A percentile compares a stretch with the other conserved stretches of the same genome.
Evolutionary conservation across 2,888 invertebrate species (phyloP).

Genomic region (Drosophila nigricruria): DNA sequence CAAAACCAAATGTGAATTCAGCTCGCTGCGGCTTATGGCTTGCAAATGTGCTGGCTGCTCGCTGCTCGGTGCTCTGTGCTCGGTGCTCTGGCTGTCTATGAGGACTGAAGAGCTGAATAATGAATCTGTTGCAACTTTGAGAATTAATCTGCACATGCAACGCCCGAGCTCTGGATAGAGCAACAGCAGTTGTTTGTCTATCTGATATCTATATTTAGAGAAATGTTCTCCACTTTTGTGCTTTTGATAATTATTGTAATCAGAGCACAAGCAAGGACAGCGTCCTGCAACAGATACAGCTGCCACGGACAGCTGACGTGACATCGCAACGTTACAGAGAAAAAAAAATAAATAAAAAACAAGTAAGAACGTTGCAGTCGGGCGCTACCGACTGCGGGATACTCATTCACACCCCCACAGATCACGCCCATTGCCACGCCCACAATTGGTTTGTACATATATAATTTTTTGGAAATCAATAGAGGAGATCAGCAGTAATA

Average conservation of each 20-base stretch:
- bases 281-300: not conserved
- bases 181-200: not conserved
- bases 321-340: conserved; percentile 2
- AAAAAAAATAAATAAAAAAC: no score
- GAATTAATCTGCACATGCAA: conserved; percentile 10
- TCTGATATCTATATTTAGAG: not conserved
- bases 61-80: not conserved
- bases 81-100: not conserved
- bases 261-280: not conserved
- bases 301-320: conserved; percentile 11
- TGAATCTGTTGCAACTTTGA: conserved; percentile 9
- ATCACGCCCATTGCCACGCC: no score
- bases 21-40: conserved; percentile 9
- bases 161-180: not conserved
- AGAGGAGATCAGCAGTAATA: no score
- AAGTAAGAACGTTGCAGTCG: no score
- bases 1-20: conserved; percentile 44
- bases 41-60: conserved; percentile 1
- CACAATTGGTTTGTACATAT: no score
- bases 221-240: not conserved
- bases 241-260: conserved; percentile 7
- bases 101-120: conserved; percentile 22
- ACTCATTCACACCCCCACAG: no score
- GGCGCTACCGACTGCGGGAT: no score
- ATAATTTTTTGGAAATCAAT: no score